Percentiles rank a stretch among this genome's conserved stretches.
Conservation (phyloP, 2,113 vertebrate genomes). For the Accipiter cooperii region DNA sequence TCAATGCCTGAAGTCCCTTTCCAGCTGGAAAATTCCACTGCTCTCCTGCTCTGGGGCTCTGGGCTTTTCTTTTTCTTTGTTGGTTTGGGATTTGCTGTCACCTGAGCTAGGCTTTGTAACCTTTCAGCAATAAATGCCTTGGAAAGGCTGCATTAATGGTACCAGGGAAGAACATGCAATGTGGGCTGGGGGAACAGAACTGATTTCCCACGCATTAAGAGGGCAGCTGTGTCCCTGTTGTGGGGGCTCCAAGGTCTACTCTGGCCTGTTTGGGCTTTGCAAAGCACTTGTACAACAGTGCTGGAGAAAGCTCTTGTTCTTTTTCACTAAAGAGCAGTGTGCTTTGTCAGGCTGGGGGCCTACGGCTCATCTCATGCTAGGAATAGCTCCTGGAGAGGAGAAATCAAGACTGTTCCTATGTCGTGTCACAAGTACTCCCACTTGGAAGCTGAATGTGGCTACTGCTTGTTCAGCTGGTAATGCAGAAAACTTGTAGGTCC, state of each 20-base stretch:
- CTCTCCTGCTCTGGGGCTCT: neutral
- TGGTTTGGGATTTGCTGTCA: constrained; percentile 19
- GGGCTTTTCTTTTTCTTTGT: neutral
- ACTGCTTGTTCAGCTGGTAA: neutral
- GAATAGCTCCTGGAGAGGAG: neutral
- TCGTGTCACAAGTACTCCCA: neutral
- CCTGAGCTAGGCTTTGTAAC: neutral
- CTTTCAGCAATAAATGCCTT: neutral
- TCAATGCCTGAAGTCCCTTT: neutral
- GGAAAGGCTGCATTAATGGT: neutral
- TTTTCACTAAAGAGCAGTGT: neutral
- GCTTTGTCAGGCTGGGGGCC: neutral
- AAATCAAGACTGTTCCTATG: neutral
- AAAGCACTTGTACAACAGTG: neutral
- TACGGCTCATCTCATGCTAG: neutral
- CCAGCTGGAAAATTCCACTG: constrained; percentile 41
- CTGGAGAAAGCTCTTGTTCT: neutral
- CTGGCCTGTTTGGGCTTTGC: neutral
- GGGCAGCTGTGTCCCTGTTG: neutral
- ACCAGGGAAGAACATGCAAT: neutral
- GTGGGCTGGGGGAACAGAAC: neutral
- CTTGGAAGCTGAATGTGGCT: neutral
- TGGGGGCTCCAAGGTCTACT: neutral
- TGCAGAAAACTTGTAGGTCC: neutral
- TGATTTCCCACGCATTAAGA: neutral